These are phyloP conservation scores for Periplaneta americana DNA, from an alignment of 1,140 invertebrate genomes.

Conservation along the genomic window DNA sequence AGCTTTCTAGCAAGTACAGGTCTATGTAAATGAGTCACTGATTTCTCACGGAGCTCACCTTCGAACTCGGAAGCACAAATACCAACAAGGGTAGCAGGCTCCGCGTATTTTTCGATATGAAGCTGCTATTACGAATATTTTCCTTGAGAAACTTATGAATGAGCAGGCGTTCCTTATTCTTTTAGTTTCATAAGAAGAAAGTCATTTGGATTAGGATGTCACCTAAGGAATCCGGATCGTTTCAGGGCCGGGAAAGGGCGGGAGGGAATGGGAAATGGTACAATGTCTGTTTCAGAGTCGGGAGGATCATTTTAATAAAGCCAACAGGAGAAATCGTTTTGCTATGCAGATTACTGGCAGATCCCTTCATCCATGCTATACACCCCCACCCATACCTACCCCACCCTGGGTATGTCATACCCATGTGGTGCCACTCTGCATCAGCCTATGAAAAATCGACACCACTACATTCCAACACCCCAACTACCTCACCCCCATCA, in stretches of 20 bases:
- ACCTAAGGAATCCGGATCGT: background rate
- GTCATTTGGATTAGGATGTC: background rate
- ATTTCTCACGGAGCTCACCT: no score
- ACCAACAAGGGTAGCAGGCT: no score
- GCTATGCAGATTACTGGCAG: conserved; percentile 6
- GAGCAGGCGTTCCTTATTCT: no score
- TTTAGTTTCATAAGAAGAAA: background rate
- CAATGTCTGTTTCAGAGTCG: background rate
- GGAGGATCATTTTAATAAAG: conserved; percentile 12
- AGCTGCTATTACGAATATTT: no score
- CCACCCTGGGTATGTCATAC: conserved; percentile 14
- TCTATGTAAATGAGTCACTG: no score
- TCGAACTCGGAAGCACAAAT: no score
- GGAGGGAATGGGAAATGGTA: background rate
- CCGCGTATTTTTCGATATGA: no score
- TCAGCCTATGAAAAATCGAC: conserved; percentile 10
- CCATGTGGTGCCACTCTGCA: conserved; percentile 5
- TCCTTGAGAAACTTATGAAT: no score
- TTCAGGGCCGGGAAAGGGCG: background rate
- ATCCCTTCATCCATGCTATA: background rate
- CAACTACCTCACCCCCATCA: conserved; percentile 21
- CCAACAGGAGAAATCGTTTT: conserved; percentile 14
- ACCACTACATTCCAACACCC: conserved; percentile 11
- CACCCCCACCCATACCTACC: background rate
- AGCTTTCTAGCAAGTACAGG: no score